phyloP scores from a whole-genome alignment of 2,797 vertebrate genomes.

The Falco novaeseelandiae region DNA sequence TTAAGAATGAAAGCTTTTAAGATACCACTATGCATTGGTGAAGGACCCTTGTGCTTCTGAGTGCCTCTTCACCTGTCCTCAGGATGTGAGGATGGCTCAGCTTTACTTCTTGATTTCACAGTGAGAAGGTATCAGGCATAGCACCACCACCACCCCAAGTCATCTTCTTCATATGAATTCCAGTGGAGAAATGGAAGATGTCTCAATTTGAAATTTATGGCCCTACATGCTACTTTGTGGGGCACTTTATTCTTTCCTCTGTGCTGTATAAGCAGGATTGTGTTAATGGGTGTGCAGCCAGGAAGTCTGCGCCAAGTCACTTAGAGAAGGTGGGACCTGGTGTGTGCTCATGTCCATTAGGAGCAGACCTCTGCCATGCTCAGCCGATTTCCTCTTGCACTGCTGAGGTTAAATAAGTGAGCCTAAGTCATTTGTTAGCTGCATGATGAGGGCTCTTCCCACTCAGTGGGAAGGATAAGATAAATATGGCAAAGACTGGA shows the following conservation, averaged over 20 bases:
- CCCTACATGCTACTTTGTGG: not conserved
- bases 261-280: conserved; percentile 34
- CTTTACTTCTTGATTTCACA: not conserved
- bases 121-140: not conserved
- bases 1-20: conserved; percentile 8
- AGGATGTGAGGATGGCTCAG: not conserved
- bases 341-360: not conserved
- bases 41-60: conserved; percentile 17
- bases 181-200: not conserved
- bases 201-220: conserved; percentile 29
- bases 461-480: not conserved
- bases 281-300: conserved; percentile 23
- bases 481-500: not conserved
- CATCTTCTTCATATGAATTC: not conserved
- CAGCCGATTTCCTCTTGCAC: not conserved
- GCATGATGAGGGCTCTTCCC: not conserved
- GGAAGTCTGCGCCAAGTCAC: not conserved
- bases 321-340: not conserved
- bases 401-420: not conserved
- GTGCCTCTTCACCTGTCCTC: conserved; percentile 4
- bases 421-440: not conserved
- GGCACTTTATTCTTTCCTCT: conserved; percentile 36
- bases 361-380: not conserved
- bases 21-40: not conserved
- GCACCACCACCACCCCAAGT: not conserved